These are phyloP conservation scores for Lepeophtheirus salmonis DNA, from an alignment of 1,140 invertebrate species.

Conservation along the genomic window DNA sequence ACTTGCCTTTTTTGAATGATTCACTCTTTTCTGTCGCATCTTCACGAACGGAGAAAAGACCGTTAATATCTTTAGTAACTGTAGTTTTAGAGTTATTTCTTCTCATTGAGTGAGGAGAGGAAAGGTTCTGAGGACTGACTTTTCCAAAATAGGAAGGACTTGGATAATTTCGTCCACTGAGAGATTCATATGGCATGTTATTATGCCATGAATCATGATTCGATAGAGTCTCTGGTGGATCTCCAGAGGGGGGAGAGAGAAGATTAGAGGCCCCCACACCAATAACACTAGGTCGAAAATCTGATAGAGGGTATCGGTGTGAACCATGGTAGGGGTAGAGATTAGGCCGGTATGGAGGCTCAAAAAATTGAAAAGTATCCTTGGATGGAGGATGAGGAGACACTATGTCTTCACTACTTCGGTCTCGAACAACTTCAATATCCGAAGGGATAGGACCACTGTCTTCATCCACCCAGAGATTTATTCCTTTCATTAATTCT, in stretches of 20 bases:
- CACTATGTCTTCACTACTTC: not conserved
- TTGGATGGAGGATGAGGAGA: not conserved
- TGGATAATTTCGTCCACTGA: not conserved
- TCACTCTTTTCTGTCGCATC: not conserved
- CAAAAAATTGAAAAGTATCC: not conserved
- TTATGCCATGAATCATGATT: not conserved
- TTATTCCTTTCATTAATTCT: not conserved
- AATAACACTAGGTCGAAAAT: slow-evolving; percentile 1
- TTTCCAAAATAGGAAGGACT: too few relatives aligned
- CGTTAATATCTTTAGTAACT: too few relatives aligned
- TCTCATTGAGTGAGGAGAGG: too few relatives aligned
- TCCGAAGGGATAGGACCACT: slow-evolving; percentile 3
- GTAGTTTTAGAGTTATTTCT: too few relatives aligned
- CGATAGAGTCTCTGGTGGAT: not conserved
- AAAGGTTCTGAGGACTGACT: too few relatives aligned
- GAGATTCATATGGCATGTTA: not conserved
- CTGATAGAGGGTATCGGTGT: slow-evolving; percentile 9
- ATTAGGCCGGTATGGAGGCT: not conserved
- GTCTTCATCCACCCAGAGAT: not conserved
- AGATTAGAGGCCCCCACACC: not conserved
- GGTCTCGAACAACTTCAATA: slow-evolving; percentile 6
- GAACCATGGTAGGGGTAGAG: not conserved
- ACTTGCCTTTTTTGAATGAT: not conserved
- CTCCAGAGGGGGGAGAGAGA: not conserved
- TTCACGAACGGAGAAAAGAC: not conserved